A percentile compares a stretch with the other conserved stretches of the same genome.
phyloP scores from a whole-genome alignment of 2,888 invertebrate species.

The Megaustenia siamemsis region DNA sequence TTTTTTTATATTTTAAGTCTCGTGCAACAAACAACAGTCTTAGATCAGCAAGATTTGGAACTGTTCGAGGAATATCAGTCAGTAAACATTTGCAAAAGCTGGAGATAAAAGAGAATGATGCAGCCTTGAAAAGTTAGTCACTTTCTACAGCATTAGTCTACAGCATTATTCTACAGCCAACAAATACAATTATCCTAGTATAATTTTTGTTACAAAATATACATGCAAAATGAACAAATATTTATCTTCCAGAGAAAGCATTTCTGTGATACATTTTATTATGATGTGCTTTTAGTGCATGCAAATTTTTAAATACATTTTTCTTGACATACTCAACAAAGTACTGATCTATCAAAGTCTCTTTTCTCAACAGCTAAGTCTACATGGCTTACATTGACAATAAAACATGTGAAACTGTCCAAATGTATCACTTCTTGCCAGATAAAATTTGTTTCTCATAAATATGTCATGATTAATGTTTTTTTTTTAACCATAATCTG shows the following conservation, averaged over 20 bases:
- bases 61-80: conserved; percentile 72
- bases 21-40: conserved; percentile 46
- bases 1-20: conserved; percentile 10
- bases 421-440: too few species aligned
- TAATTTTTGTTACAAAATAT: background rate
- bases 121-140: conserved; percentile 74
- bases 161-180: conserved; percentile 7
- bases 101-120: conserved; percentile 75
- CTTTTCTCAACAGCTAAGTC: too few species aligned
- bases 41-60: conserved; percentile 73
- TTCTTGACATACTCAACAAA: background rate
- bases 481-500: background rate
- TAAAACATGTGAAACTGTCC: too few species aligned
- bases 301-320: background rate
- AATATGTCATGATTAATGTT: background rate
- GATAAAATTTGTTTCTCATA: background rate
- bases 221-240: background rate
- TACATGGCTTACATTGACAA: too few species aligned
- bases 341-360: background rate
- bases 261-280: conserved; percentile 34
- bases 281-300: background rate
- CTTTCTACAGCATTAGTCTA: background rate
- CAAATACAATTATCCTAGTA: background rate
- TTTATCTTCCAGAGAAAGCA: conserved; percentile 23
- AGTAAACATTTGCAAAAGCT: conserved; percentile 71